Evolutionary conservation across 2,888 invertebrate species (phyloP).

Genomic region (Eupithecia subumbrata): DNA sequence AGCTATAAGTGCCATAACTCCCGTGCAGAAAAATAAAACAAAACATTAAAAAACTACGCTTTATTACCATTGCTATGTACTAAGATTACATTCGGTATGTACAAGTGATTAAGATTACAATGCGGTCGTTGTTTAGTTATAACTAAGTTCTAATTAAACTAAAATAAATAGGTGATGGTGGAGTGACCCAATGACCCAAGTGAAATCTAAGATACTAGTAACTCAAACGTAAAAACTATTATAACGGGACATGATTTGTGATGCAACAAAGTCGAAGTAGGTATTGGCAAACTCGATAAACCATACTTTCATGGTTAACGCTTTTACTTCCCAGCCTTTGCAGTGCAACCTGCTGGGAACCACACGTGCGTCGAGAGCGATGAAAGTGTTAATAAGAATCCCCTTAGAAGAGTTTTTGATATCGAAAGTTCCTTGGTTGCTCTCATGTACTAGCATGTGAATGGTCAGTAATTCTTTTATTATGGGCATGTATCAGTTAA

Average conservation of each 20-base stretch:
- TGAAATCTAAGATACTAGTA: slow-evolving; percentile 5
- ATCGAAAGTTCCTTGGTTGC: neutral
- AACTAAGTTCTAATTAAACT: slow-evolving; percentile 33
- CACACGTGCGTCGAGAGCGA: neutral
- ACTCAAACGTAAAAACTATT: neutral
- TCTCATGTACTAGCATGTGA: neutral
- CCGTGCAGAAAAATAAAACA: slow-evolving; percentile 39
- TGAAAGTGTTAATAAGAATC: neutral
- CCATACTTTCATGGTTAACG: neutral
- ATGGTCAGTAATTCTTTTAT: neutral
- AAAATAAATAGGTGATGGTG: slow-evolving; percentile 39
- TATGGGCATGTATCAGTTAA: neutral
- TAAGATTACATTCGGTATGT: slow-evolving; percentile 32
- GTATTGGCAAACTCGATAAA: neutral
- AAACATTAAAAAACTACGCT: slow-evolving; percentile 36
- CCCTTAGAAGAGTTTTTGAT: neutral
- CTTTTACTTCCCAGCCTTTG: neutral
- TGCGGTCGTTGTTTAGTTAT: slow-evolving; percentile 23
- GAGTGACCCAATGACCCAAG: slow-evolving; percentile 1
- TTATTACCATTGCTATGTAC: slow-evolving; percentile 29
- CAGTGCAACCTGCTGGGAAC: no score
- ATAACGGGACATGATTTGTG: neutral
- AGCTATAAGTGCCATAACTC: neutral
- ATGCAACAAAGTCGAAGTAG: neutral
- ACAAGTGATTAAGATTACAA: slow-evolving; percentile 38